phyloP scores from a whole-genome alignment of 2,888 invertebrate genomes.

The Leuctra nigra region DNA sequence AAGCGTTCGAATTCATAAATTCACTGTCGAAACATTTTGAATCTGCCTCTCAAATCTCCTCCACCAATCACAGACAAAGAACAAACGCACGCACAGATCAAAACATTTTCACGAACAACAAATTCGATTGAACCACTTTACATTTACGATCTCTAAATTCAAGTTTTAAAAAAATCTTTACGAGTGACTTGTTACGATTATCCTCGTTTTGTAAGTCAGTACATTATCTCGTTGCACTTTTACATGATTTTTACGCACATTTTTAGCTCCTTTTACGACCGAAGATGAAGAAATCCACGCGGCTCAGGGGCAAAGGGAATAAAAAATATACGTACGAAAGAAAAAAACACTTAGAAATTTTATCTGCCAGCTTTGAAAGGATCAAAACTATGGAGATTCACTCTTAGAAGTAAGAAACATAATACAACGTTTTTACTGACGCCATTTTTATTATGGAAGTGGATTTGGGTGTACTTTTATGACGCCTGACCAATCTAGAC shows the following conservation, averaged over 20 bases:
- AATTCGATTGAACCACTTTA: too few relatives aligned
- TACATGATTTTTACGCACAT: not conserved
- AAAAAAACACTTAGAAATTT: conserved; percentile 5
- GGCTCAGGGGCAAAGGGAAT: not conserved
- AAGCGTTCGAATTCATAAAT: too few relatives aligned
- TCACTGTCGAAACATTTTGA: too few relatives aligned
- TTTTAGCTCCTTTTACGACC: not conserved
- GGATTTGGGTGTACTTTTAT: not conserved
- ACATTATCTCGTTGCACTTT: not conserved
- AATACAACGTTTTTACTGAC: not conserved
- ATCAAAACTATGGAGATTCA: conserved; percentile 9
- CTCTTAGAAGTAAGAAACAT: too few relatives aligned
- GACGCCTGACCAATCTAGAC: not conserved
- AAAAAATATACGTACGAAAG: not conserved
- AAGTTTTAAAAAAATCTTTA: conserved; percentile 7
- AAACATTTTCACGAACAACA: too few relatives aligned
- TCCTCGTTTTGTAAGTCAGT: not conserved
- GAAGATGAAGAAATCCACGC: not conserved
- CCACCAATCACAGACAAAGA: too few relatives aligned
- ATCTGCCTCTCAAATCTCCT: too few relatives aligned
- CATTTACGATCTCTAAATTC: conserved; percentile 1
- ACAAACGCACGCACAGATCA: too few relatives aligned
- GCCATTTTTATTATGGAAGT: not conserved
- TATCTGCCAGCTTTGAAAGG: conserved; percentile 9
- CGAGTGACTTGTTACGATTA: not conserved